Evolutionary conservation across 2,888 invertebrate genomes (phyloP).

Genomic region (Iselma pallidipennis): DNA sequence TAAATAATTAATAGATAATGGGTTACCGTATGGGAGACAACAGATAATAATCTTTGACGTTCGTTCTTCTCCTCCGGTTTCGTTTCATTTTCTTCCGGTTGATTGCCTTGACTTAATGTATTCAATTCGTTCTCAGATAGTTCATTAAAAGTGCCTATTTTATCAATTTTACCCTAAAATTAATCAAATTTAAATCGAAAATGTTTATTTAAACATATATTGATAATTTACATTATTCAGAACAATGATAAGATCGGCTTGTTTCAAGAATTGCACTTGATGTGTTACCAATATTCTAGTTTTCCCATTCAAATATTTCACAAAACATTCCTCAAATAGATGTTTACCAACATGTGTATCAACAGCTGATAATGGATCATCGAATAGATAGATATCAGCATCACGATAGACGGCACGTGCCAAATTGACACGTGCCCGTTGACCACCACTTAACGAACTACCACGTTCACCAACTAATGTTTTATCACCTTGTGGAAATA

Average conservation of each 20-base stretch:
- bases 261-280: slow-evolving; percentile 76
- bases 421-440: slow-evolving; percentile 77
- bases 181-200: slow-evolving; percentile 1
- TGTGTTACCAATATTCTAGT: slow-evolving; percentile 83
- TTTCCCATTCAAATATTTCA: slow-evolving; percentile 60
- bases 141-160: slow-evolving; percentile 61
- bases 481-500: slow-evolving; percentile 72
- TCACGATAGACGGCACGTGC: slow-evolving; percentile 78
- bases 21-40: slow-evolving; percentile 45
- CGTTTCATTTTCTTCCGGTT: slow-evolving; percentile 47
- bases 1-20: slow-evolving; percentile 2
- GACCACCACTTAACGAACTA: slow-evolving; percentile 77
- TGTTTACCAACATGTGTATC: slow-evolving; percentile 77
- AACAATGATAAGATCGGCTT: slow-evolving; percentile 68
- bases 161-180: slow-evolving; percentile 65
- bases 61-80: slow-evolving; percentile 26
- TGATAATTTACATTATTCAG: slow-evolving; percentile 61
- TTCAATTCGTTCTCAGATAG: slow-evolving; percentile 59
- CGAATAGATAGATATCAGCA: slow-evolving; percentile 76
- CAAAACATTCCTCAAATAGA: slow-evolving; percentile 75
- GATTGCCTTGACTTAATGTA: slow-evolving; percentile 37
- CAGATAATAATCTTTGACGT: slow-evolving; percentile 39
- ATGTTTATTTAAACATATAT: neutral
- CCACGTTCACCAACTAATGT: slow-evolving; percentile 81
- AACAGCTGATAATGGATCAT: slow-evolving; percentile 81